Evolutionary conservation across 2,797 vertebrate genomes (phyloP), one percentile per base, ranked within the genome.

Genomic region (Pangasius sanitwongsei): DNA sequence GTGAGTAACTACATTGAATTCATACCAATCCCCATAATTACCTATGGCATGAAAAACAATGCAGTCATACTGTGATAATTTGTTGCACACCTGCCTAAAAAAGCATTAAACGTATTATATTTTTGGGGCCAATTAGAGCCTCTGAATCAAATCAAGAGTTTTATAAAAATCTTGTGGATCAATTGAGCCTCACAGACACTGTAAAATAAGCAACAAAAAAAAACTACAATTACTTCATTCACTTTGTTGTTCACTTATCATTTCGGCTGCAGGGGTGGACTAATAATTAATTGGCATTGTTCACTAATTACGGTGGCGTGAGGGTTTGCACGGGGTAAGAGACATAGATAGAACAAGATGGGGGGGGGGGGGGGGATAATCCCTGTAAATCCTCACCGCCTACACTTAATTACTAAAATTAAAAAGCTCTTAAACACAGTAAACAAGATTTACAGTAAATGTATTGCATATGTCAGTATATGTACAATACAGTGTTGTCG

Each of bases 271-370:
- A 86, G 23, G 69, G 86, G 50, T 77, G 69, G 55, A 74, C 70
- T 74, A 28, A 77, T 84, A 80, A 88, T 85, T 88, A 87, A 86
- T 61, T 86, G 57, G 23, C 65, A 77, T 41, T 81, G 81, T 89
- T 89, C 55, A 63, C 65, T 89, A 86, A 87, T 89, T 84, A 85
- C 53, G 77, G 86, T 84, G 75, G 77, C 72, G 7, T 89, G 82
- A 88, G 90, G 72, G 89, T 89, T 89, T 67, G 80, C 44, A 50
- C 59, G 65, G 82, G 85, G 87, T 87, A 87, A 89, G 37, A 75
- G 90, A 91, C 78, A 90, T 77, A 91, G 83, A 91, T 89, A 90
- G 85, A 86, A 72, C 89, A 86, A 89, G 87, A 91, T 87, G n/a
- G n/a, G 37, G 37, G 37, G 37, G 37, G 37, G 87, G 67, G 87